A percentile compares a stretch with the other conserved stretches of the same genome.
Conservation (phyloP, 2,113 vertebrate species). For the Chelonoidis abingdonii region DNA sequence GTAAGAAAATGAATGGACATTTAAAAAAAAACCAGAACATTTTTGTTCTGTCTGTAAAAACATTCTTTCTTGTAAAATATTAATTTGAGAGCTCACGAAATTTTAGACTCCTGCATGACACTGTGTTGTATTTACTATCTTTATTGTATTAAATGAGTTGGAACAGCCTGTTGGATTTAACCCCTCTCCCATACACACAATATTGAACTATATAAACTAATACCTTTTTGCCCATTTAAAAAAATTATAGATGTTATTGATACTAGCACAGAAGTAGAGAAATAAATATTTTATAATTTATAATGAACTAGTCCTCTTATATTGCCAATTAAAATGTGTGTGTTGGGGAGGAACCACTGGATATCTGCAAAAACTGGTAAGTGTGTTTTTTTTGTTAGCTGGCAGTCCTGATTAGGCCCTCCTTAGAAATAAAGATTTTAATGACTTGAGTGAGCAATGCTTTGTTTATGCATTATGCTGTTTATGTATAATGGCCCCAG, state of each 20-base stretch:
- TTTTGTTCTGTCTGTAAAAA: not conserved
- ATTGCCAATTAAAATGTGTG: not conserved
- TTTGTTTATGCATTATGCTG: not conserved
- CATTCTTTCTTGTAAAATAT: not conserved
- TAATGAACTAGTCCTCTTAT: not conserved
- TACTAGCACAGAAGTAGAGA: not conserved
- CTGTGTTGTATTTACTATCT: not conserved
- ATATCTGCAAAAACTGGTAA: not conserved
- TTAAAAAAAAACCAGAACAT: not conserved
- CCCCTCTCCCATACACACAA: not conserved
- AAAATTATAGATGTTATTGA: accelerated
- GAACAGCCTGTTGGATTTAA: accelerated
- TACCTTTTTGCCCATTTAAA: not conserved
- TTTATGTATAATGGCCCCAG: not conserved
- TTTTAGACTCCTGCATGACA: not conserved
- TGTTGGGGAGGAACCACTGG: not conserved
- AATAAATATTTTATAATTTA: not conserved
- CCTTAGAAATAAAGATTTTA: not conserved
- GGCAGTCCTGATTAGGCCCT: not conserved
- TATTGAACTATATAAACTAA: not conserved
- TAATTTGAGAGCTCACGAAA: not conserved
- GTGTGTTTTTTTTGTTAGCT: not conserved
- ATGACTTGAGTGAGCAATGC: not conserved
- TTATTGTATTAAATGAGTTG: not conserved
- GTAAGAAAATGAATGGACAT: not conserved